These are phyloP conservation scores for Dendropsophus ebraccatus DNA, from an alignment of 2,113 vertebrate genomes.

Conservation along the genomic window DNA sequence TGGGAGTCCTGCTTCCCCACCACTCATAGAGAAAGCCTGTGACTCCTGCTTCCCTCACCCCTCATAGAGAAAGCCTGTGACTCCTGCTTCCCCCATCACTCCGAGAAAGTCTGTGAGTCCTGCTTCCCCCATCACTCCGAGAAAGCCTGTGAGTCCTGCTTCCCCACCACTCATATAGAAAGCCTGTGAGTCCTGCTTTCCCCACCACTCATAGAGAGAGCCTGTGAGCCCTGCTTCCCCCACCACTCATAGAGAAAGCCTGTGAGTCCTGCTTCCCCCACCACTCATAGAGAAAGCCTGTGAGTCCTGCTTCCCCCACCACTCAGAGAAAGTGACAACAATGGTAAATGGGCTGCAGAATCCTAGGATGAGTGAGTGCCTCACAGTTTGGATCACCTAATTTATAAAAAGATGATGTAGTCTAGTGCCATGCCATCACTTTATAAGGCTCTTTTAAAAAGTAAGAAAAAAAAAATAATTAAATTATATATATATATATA, in stretches of 20 bases:
- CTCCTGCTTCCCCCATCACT: not conserved
- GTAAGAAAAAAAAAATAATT: no score
- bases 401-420: no score
- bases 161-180: not conserved
- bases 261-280: not conserved
- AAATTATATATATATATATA: no score
- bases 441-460: no score
- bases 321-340: slow-evolving; percentile 72
- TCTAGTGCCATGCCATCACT: no score
- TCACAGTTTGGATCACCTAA: no score
- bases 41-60: not conserved
- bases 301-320: slow-evolving; percentile 45
- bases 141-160: not conserved
- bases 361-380: no score
- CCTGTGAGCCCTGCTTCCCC: not conserved
- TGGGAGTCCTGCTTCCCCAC: slow-evolving; percentile 46
- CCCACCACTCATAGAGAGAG: not conserved
- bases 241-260: not conserved
- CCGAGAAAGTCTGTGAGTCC: not conserved
- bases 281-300: not conserved
- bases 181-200: slow-evolving; percentile 51
- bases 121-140: not conserved
- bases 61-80: not conserved
- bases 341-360: no score
- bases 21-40: slow-evolving; percentile 67